A percentile compares a stretch with the other conserved stretches of the same genome.
Conservation (phyloP, 2,797 vertebrate species). For the Holocentrus rufus region DNA sequence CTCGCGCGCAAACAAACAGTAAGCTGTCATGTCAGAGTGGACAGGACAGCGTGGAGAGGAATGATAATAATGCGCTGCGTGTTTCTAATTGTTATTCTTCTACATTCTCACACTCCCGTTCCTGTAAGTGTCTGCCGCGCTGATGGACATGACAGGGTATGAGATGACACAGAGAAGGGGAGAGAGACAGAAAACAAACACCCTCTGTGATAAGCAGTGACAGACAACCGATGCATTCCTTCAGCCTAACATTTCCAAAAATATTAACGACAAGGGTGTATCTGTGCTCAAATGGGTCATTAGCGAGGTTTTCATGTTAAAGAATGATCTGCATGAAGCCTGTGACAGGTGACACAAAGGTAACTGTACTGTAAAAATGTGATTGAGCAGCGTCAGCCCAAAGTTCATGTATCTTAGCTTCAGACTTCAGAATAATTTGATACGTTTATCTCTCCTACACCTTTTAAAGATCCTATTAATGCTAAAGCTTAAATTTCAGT, state of each 20-base stretch:
- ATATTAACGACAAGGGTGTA: constrained; percentile 27
- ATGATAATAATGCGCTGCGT: constrained; percentile 52
- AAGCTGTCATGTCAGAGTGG: constrained; percentile 27
- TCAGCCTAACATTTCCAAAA: constrained; percentile 23
- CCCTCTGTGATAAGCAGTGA: constrained; percentile 45
- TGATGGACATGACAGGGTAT: background rate
- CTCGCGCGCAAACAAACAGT: constrained; percentile 20
- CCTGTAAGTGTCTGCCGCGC: background rate
- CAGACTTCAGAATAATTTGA: background rate
- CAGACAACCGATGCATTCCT: constrained; percentile 36
- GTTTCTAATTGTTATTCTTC: constrained; percentile 62
- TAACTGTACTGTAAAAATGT: background rate
- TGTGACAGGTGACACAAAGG: background rate
- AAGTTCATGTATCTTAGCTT: constrained; percentile 22
- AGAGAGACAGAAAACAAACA: constrained; percentile 35
- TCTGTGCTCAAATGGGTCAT: constrained; percentile 15
- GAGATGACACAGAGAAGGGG: constrained; percentile 27
- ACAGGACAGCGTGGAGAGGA: constrained; percentile 28
- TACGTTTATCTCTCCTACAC: background rate
- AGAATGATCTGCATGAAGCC: constrained; percentile 51
- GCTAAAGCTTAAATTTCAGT: background rate
- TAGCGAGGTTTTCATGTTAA: constrained; percentile 25
- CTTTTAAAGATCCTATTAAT: background rate
- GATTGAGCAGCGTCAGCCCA: constrained; percentile 15
- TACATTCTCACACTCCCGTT: constrained; percentile 8